A percentile compares a stretch with the other conserved stretches of the same genome.
Conservation (phyloP, 2,888 invertebrate species). For the Norana najaformis region DNA sequence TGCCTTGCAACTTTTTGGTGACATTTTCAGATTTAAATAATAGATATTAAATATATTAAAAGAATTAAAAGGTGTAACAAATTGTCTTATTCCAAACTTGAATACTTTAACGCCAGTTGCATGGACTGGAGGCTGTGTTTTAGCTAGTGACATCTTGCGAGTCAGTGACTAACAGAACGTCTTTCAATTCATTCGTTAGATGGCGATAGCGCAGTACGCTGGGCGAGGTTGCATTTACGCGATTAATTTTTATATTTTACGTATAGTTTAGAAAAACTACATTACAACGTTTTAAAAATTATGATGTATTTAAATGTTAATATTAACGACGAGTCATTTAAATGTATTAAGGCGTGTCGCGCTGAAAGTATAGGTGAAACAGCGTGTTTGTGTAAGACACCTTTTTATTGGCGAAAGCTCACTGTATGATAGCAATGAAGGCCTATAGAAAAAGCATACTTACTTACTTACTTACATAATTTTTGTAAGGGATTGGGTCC, state of each 20-base stretch:
- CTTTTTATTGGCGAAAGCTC: background rate
- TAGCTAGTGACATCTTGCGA: background rate
- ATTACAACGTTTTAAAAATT: background rate
- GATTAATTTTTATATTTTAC: background rate
- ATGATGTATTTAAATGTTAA: background rate
- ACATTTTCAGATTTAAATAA: too few relatives aligned
- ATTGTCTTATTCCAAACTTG: too few relatives aligned
- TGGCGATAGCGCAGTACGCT: background rate
- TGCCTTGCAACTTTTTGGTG: too few relatives aligned
- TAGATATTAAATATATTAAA: too few relatives aligned
- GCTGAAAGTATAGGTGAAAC: background rate
- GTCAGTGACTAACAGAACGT: background rate
- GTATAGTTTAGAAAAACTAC: background rate
- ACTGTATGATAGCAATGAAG: background rate
- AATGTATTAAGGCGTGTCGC: background rate
- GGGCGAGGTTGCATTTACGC: background rate
- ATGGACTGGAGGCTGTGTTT: background rate
- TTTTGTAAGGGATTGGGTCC: constrained; percentile 1
- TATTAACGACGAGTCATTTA: background rate
- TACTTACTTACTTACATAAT: constrained; percentile 13
- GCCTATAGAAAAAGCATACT: background rate
- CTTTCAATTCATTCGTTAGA: background rate
- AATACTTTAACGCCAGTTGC: background rate
- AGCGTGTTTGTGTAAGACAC: background rate
- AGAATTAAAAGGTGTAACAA: too few relatives aligned